Evolutionary conservation across 2,888 invertebrate genomes (phyloP), one percentile per base, ranked within the genome.

Genomic region (Timandra comae): DNA sequence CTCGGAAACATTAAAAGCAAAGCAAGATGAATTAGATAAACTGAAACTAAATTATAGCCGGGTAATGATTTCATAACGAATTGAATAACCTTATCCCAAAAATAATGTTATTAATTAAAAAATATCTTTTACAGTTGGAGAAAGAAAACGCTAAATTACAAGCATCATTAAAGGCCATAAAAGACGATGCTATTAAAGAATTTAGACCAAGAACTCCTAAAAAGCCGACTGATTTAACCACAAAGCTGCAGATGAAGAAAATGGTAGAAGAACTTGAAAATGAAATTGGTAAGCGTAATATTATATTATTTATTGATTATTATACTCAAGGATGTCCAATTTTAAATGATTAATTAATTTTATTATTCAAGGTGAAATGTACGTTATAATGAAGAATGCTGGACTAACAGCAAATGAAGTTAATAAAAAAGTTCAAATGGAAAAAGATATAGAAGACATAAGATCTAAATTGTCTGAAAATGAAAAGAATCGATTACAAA

Each of bases 191-290:
- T 1, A 82, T 89, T n/a, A 88, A 88, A 49, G 88, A 89, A 16
- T 88, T 91, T 50, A 92, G 91, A 48, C 88, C 89, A 12, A 87
- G 93, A 49, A 88, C 88, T n/a, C 89, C 92, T 2, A 93, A 93
- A 60, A 91, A 91, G 56, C 87, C 91, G 5, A 91, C 91, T 4
- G 93, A 94, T 56, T 74, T 89, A 30, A 91, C 91, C 13, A 90
- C 92, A 1, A 92, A 92, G 73, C 63, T 91, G 28, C 91, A 92
- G 70, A 76, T 95, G 56, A 94, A 92, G 52, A 93, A 90, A 56
- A 93, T 95, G 91, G 91, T 96, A 2, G 92, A 93, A 37, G 96
- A 97, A 46, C 82, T 96, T 49, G 96, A 96, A 75, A 93, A 89
- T 60, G 96, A 97, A 87, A 92, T 96, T 46, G 91, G 92, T 90